A percentile compares a stretch with the other conserved stretches of the same genome.
Conservation (phyloP, 2,888 invertebrate species). For the Cryptocephalus primarius region DNA sequence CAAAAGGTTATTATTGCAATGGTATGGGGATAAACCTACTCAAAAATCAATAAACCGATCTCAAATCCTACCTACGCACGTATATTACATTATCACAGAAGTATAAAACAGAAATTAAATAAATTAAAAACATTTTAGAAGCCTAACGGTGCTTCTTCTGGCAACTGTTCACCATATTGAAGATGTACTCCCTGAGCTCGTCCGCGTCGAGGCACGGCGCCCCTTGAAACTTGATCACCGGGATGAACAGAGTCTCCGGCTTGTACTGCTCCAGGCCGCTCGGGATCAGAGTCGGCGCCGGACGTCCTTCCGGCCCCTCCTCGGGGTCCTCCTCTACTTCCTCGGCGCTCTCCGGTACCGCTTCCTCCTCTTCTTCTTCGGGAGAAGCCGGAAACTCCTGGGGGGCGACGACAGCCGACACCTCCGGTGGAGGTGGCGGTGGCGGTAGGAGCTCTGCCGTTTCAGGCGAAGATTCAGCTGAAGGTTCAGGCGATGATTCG, state of each 20-base stretch:
- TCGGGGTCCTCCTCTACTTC: background rate
- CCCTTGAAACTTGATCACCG: slow-evolving; percentile 15
- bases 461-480: background rate
- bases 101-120: no score
- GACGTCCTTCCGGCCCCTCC: background rate
- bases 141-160: slow-evolving; percentile 2
- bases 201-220: slow-evolving; percentile 11
- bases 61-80: no score
- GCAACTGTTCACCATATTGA: slow-evolving; percentile 8
- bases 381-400: no score
- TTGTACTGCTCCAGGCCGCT: background rate
- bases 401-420: no score
- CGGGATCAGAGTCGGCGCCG: no score
- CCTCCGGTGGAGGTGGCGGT: no score
- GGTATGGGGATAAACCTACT: no score
- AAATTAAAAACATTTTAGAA: background rate
- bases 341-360: background rate
- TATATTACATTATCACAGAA: no score
- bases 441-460: background rate
- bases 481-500: background rate
- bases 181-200: slow-evolving; percentile 16
- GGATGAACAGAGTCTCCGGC: slow-evolving; percentile 15
- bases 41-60: no score
- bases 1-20: no score
- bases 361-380: background rate